Base-by-base conservation (phyloP, 2,888 invertebrate genomes). In the Agrenia bidenticulata region DNA sequence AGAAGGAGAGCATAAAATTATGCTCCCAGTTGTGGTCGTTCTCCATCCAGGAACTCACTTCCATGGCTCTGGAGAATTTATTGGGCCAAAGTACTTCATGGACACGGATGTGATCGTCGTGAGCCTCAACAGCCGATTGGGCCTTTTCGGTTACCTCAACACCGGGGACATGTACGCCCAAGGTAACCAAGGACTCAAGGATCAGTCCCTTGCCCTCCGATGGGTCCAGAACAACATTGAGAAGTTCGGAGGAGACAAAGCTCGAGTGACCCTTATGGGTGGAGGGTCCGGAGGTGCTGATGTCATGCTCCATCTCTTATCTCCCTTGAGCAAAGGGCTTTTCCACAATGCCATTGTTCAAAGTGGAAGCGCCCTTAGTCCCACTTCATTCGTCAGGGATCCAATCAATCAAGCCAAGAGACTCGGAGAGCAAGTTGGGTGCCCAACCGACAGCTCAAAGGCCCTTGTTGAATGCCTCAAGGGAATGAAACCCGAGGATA, bases 361-460 rank as follows among this genome's bases (percentile, higher is more conserved):
- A 58, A 53, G 63, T 11, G 64, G 61, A 7, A 54, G 61, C 23
- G 62, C 67, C 13, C 15, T 72, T 5, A 53, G 66, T 42, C 60
- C 67, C 11, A 60, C 45, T 39, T 56, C 66, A 1, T 64, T 73
- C 53, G 39, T 63, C 5, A 63, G 60, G 1, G 60, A 72, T 13
- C 74, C 74, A 1, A 58, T 70, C 7, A 60, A 55, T 2, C 64
- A 70, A 49, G 70, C 74, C 26, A 74, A 72, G 63, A 64, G 60
- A 32, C 54, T 65, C 1, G 74, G 67, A 32, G 32, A 45, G 41
- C 66, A 66, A 42, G 59, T 72, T 15, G 72, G 69, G 0, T 74
- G 74, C 41, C 73, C 73, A 23, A 42, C 51, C 9, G 73, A 71
- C 23, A 58, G 63, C 19, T 65, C 65, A n/a, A 27, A 60, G 17